Conservation (phyloP, 1,140 invertebrate genomes). For the Formica selysi region DNA sequence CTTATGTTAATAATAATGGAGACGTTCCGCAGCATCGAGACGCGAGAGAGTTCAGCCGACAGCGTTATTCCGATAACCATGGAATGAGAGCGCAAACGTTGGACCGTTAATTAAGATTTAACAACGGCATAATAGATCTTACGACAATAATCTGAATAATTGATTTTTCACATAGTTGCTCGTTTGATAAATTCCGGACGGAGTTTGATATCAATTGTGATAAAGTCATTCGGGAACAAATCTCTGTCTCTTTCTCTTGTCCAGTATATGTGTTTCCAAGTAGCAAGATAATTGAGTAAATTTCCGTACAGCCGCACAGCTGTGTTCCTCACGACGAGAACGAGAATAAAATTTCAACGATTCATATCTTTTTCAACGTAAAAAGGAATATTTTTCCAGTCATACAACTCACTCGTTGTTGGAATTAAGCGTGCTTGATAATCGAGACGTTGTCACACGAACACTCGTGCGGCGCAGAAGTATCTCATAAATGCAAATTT, state of each 20-base stretch:
- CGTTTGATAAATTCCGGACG: slow-evolving; percentile 5
- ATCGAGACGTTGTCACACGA: slow-evolving; percentile 41
- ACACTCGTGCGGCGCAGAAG: not conserved
- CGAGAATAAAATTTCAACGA: slow-evolving; percentile 1
- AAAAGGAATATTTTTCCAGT: not conserved
- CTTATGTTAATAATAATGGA: slow-evolving; percentile 61
- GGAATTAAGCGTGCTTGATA: slow-evolving; percentile 15
- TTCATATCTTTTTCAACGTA: not conserved
- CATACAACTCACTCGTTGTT: not conserved
- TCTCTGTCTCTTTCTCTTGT: not conserved
- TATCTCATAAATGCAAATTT: slow-evolving; percentile 65
- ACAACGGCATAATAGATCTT: slow-evolving; percentile 55
- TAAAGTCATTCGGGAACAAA: not conserved
- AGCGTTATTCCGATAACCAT: slow-evolving; percentile 57
- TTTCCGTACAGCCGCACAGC: not conserved
- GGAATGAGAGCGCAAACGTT: slow-evolving; percentile 24
- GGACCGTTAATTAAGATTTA: slow-evolving; percentile 70
- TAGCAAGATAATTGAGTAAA: not conserved
- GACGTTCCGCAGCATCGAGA: slow-evolving; percentile 65
- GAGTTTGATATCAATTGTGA: not conserved
- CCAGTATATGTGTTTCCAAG: not conserved
- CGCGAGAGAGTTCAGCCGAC: slow-evolving; percentile 47
- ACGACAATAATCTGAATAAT: slow-evolving; percentile 63
- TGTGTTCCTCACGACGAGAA: slow-evolving; percentile 1
- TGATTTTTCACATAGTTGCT: slow-evolving; percentile 60